phyloP scores from a whole-genome alignment of 2,113 vertebrate species.

The Oncorhynchus keta region DNA sequence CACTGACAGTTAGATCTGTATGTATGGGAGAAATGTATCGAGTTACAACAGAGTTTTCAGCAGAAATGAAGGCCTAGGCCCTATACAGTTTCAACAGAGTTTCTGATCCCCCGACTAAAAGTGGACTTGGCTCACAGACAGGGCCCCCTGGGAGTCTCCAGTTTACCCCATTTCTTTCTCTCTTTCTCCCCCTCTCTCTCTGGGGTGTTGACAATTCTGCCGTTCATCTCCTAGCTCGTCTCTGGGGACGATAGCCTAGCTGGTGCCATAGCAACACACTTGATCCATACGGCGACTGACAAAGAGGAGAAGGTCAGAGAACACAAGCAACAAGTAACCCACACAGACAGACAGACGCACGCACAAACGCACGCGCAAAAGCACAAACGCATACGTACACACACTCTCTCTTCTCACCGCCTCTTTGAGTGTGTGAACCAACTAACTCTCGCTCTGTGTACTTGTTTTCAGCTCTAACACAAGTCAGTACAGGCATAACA shows the following conservation, averaged over 20 bases:
- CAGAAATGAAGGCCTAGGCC: too few species aligned
- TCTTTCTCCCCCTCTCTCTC: conserved; percentile 14
- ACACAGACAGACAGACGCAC: conserved; percentile 3
- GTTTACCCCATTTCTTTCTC: conserved; percentile 19
- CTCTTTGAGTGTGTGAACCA: too few species aligned
- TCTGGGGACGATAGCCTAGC: conserved; percentile 42
- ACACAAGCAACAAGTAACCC: not conserved
- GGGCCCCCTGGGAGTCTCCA: conserved; percentile 41
- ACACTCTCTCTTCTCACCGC: too few species aligned
- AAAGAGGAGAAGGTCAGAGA: conserved; percentile 52
- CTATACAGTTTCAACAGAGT: conserved; percentile 19
- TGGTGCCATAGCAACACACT: conserved; percentile 55
- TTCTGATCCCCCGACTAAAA: conserved; percentile 38
- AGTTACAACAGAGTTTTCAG: too few species aligned
- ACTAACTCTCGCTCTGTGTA: too few species aligned
- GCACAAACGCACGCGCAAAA: conserved; percentile 4
- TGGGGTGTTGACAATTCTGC: conserved; percentile 50
- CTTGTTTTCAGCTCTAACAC: not conserved
- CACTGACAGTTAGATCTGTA: not conserved
- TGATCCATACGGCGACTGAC: conserved; percentile 51
- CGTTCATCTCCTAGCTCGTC: conserved; percentile 39
- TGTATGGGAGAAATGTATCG: too few species aligned
- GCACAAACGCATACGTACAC: not conserved
- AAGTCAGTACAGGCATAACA: conserved; percentile 27
- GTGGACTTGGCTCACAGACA: conserved; percentile 38